Conservation (phyloP, 2,888 invertebrate species). For the Oxyteleia sp. region DNA sequence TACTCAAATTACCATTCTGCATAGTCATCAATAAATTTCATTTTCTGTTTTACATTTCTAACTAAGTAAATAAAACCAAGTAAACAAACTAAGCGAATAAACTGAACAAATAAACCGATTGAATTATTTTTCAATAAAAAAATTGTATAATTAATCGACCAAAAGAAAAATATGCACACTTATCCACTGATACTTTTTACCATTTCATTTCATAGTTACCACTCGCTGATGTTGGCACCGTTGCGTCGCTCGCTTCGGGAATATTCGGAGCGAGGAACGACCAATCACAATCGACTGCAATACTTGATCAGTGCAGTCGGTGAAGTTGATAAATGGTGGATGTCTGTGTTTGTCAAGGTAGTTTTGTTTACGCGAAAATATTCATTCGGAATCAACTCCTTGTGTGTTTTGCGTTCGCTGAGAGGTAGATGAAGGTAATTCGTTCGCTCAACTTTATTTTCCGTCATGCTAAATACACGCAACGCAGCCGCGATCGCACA, state of each 20-base stretch:
- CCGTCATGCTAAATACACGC: constrained; percentile 52
- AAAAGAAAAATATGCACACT: too few relatives aligned
- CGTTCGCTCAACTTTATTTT: constrained; percentile 41
- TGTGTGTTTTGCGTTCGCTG: constrained; percentile 83
- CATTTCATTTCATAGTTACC: neutral
- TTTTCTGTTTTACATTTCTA: too few relatives aligned
- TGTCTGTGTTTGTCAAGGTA: constrained; percentile 91
- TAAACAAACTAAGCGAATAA: too few relatives aligned
- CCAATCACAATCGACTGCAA: constrained; percentile 80
- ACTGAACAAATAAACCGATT: too few relatives aligned
- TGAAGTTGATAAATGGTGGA: constrained; percentile 91
- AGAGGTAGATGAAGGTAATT: constrained; percentile 91
- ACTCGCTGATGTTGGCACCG: constrained; percentile 11
- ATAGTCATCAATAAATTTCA: too few relatives aligned
- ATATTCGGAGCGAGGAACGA: constrained; percentile 74
- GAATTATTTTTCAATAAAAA: too few relatives aligned
- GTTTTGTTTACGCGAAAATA: constrained; percentile 90
- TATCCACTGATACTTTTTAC: too few relatives aligned
- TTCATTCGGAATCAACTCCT: constrained; percentile 84
- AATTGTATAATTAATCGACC: too few relatives aligned
- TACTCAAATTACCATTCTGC: too few relatives aligned
- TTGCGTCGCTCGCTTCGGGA: constrained; percentile 75
- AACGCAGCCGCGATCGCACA: constrained; percentile 52
- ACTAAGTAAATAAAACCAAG: too few relatives aligned
- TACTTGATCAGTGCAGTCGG: constrained; percentile 88